Evolutionary conservation across 92 coral and sea anemone species (phyloP).

Genomic region (Palythoa grandiflora): DNA sequence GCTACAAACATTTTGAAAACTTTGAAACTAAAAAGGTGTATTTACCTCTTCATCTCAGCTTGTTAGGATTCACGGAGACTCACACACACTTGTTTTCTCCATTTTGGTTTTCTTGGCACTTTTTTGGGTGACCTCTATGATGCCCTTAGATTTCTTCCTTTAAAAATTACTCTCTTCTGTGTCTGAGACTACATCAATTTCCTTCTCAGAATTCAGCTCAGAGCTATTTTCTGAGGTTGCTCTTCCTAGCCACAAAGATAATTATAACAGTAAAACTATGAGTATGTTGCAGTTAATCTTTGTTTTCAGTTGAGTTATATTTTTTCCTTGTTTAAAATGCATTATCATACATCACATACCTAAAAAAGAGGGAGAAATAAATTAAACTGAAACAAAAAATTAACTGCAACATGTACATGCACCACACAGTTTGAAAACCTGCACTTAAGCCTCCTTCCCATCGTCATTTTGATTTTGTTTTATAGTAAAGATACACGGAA

Average conservation of each 20-base stretch:
- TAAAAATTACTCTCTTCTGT: background rate
- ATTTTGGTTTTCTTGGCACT: constrained; percentile 3
- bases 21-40: constrained; percentile 39
- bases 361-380: constrained; percentile 26
- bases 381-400: constrained; percentile 4
- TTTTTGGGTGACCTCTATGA: background rate
- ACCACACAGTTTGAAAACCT: constrained; percentile 43
- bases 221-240: constrained; percentile 4
- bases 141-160: no score
- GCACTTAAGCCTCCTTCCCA: constrained; percentile 26
- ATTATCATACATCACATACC: constrained; percentile 49
- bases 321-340: constrained; percentile 28
- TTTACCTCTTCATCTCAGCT: constrained; percentile 35
- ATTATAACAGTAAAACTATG: background rate
- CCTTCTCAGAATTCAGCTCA: background rate
- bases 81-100: constrained; percentile 1
- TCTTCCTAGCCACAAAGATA: background rate
- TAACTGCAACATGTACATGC: constrained; percentile 42
- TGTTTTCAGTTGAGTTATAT: background rate
- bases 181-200: constrained; percentile 9
- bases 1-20: constrained; percentile 35
- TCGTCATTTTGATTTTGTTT: constrained; percentile 36
- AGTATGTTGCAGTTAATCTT: constrained; percentile 5
- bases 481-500: constrained; percentile 31
- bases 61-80: background rate